phyloP scores from a whole-genome alignment of 2,113 vertebrate genomes.

The Murina feae region DNA sequence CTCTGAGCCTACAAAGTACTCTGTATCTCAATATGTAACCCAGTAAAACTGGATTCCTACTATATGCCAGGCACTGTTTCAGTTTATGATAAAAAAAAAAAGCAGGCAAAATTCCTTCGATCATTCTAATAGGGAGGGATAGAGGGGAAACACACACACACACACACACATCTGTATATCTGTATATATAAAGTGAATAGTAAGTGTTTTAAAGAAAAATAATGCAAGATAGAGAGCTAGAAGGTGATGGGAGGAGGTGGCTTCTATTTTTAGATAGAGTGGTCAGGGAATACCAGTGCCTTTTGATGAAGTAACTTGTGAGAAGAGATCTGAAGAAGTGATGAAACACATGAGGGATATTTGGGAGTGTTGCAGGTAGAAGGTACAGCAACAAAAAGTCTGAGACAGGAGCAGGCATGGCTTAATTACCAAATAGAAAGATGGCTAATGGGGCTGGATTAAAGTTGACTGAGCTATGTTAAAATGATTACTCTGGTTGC shows the following conservation, averaged over 20 bases:
- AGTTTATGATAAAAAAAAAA: background rate
- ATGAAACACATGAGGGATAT: background rate
- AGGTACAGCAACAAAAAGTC: background rate
- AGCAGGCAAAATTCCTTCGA: background rate
- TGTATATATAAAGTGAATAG: conserved; percentile 1
- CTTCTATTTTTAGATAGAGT: background rate
- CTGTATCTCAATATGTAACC: conserved; percentile 3
- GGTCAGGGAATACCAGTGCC: background rate
- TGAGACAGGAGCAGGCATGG: background rate
- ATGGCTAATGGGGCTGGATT: background rate
- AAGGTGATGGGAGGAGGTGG: background rate
- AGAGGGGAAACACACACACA: background rate
- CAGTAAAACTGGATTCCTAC: background rate
- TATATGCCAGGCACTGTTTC: background rate
- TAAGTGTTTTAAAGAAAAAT: conserved; percentile 26
- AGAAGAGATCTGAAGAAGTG: background rate
- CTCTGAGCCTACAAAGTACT: background rate
- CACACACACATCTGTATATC: no score
- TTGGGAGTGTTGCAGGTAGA: background rate
- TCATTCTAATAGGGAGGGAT: background rate
- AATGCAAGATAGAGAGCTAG: background rate
- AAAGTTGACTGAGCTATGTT: background rate
- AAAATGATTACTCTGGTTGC: background rate
- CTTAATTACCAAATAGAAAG: conserved; percentile 12
- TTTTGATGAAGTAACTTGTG: conserved; percentile 5